A percentile compares a stretch with the other conserved stretches of the same genome.
Evolutionary conservation across 2,888 invertebrate species (phyloP).

Genomic region (Acanthopleura granulata): DNA sequence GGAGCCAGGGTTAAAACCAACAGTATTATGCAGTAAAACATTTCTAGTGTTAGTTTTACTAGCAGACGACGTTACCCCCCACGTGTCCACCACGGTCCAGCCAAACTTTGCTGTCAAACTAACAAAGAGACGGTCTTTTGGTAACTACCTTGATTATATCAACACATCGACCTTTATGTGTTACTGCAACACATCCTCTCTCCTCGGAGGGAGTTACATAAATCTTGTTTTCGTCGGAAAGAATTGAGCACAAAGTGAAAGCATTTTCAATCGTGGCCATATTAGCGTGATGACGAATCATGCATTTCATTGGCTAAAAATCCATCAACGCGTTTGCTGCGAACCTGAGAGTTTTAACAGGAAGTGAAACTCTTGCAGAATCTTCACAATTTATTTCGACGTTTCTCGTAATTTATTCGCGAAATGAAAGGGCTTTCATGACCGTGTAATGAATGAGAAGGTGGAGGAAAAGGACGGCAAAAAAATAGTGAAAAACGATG

Average conservation of each 20-base stretch:
- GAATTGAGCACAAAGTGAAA: neutral
- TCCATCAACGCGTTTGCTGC: neutral
- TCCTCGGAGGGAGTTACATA: neutral
- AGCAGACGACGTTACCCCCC: too few relatives aligned
- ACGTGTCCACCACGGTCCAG: too few relatives aligned
- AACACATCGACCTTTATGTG: conserved; percentile 1
- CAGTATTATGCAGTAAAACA: too few relatives aligned
- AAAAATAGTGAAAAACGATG: conserved; percentile 4
- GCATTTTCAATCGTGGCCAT: neutral
- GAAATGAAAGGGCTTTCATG: conserved; percentile 14
- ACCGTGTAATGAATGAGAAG: conserved; percentile 17
- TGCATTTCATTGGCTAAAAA: neutral
- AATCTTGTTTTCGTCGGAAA: neutral
- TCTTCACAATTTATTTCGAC: neutral
- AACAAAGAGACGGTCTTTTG: too few relatives aligned
- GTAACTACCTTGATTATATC: neutral
- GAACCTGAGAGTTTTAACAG: neutral
- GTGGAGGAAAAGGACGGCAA: conserved; percentile 15
- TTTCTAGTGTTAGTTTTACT: too few relatives aligned
- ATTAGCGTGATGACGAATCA: neutral
- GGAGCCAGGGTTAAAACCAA: neutral
- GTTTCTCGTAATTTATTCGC: conserved; percentile 15
- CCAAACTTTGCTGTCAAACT: too few relatives aligned
- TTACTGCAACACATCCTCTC: neutral
- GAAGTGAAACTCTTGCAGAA: conserved; percentile 9